phyloP scores from a whole-genome alignment of 2,797 vertebrate species.

The Poecilia wingei region DNA sequence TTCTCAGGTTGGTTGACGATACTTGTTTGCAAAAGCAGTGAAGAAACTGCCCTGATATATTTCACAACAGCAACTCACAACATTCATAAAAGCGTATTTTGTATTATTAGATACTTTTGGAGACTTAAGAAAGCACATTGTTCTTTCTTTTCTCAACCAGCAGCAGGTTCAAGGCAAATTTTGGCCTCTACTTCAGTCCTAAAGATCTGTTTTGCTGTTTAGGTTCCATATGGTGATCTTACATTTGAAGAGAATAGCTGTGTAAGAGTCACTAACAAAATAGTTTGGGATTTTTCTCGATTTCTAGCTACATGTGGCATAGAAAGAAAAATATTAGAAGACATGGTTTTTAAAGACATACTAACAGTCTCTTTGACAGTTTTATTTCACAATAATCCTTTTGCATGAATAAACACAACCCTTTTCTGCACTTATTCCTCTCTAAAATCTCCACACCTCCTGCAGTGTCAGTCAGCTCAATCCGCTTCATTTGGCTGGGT shows the following conservation, averaged over 20 bases:
- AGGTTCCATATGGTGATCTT: not conserved
- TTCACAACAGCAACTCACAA: not conserved
- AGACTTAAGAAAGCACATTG: not conserved
- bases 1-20: not conserved
- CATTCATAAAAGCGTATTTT: too few relatives aligned
- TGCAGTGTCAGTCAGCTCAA: conserved; percentile 53
- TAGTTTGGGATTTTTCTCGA: conserved; percentile 21
- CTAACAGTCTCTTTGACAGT: conserved; percentile 50
- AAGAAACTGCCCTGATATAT: not conserved
- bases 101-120: not conserved
- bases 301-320: conserved; percentile 35
- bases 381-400: conserved; percentile 61
- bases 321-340: conserved; percentile 38
- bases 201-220: not conserved
- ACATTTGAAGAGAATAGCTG: not conserved
- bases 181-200: not conserved
- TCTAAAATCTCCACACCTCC: conserved; percentile 57
- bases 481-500: conserved; percentile 58
- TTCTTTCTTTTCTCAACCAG: too few relatives aligned
- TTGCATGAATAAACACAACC: conserved; percentile 42
- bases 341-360: conserved; percentile 41
- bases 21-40: not conserved
- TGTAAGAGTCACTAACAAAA: conserved; percentile 30
- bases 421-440: conserved; percentile 39
- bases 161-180: not conserved